These are phyloP conservation scores for Caenorhabditis sp. DNA, from an alignment of 2,888 invertebrate species.

Conservation along the genomic window DNA sequence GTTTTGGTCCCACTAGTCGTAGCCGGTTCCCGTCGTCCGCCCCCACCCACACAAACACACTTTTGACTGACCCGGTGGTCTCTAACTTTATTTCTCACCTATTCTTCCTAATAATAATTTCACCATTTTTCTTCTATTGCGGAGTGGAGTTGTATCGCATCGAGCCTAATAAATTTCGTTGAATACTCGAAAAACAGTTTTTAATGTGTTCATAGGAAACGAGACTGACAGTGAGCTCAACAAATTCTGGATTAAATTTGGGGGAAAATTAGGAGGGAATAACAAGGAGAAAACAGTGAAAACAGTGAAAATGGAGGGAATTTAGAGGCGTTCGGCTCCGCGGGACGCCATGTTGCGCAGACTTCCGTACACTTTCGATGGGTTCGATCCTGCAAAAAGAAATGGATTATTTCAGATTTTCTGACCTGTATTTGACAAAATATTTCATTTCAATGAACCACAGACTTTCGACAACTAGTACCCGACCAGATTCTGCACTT, in stretches of 20 bases:
- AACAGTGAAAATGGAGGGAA: background rate
- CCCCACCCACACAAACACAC: too few relatives aligned
- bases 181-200: background rate
- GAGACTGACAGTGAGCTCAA: conserved; percentile 25
- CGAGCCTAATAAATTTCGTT: background rate
- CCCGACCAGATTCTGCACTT: too few relatives aligned
- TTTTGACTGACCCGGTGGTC: too few relatives aligned
- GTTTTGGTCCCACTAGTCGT: too few relatives aligned
- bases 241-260: background rate
- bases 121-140: background rate
- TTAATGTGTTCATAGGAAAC: background rate
- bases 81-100: background rate
- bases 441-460: too few relatives aligned
- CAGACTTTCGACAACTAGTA: too few relatives aligned
- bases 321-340: conserved; percentile 87
- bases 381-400: conserved; percentile 86
- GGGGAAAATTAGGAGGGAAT: background rate
- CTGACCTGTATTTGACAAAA: too few relatives aligned
- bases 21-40: too few relatives aligned
- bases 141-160: too few relatives aligned
- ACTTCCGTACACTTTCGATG: conserved; percentile 97
- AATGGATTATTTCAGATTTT: too few relatives aligned
- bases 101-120: background rate
- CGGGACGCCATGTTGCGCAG: conserved; percentile 89
- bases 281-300: background rate